phyloP scores from a whole-genome alignment of 1,140 invertebrate species.

The Drosophila repletoides region DNA sequence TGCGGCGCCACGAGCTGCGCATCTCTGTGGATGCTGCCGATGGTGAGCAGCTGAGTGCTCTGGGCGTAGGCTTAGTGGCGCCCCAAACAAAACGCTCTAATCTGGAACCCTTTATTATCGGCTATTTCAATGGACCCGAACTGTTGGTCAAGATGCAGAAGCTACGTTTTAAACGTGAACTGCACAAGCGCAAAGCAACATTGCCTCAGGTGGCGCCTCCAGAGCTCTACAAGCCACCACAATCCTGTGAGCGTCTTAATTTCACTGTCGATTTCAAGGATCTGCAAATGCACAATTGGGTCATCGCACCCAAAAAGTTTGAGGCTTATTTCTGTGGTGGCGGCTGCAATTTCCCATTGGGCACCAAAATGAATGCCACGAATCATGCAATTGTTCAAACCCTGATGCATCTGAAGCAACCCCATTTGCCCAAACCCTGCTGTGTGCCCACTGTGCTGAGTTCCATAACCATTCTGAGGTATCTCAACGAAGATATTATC shows the following conservation, averaged over 20 bases:
- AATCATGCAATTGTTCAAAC: conserved; percentile 81
- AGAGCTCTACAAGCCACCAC: conserved; percentile 54
- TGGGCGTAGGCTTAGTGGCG: conserved; percentile 41
- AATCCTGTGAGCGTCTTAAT: conserved; percentile 72
- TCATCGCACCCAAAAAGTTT: conserved; percentile 80
- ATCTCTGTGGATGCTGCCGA: conserved; percentile 48
- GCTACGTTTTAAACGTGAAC: conserved; percentile 68
- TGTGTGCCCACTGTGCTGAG: conserved; percentile 73
- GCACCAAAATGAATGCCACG: conserved; percentile 80
- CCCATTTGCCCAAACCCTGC: conserved; percentile 75
- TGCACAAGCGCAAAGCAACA: conserved; percentile 48
- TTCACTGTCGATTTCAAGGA: conserved; percentile 79
- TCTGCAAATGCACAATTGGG: conserved; percentile 76
- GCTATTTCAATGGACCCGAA: conserved; percentile 77
- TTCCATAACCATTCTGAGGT: conserved; percentile 74
- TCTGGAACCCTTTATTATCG: conserved; percentile 71
- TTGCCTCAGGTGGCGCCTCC: neutral
- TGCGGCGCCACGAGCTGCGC: conserved; percentile 53
- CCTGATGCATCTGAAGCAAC: conserved; percentile 76
- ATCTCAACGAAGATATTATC: conserved; percentile 75
- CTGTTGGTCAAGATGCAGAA: conserved; percentile 70
- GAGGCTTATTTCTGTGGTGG: conserved; percentile 79
- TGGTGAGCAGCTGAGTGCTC: conserved; percentile 34
- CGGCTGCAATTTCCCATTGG: conserved; percentile 77
- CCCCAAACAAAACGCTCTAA: conserved; percentile 33